phyloP scores from a whole-genome alignment of 2,113 vertebrate genomes.

The Sylvia atricapilla region DNA sequence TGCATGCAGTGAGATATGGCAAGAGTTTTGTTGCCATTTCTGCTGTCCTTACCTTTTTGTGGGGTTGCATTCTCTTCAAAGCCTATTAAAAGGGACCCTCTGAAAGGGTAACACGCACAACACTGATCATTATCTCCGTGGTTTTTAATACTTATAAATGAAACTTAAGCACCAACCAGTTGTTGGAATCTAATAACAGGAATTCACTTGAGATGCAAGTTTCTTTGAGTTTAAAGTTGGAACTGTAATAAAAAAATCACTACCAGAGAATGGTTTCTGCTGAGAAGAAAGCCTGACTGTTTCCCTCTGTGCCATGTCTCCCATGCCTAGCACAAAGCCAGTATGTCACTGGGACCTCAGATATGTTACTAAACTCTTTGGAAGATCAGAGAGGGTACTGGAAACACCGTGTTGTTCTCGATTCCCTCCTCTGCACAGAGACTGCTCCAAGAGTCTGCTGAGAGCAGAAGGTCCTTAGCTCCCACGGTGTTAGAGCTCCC shows the following conservation, averaged over 20 bases:
- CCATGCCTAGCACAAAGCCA: background rate
- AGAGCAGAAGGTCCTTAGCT: background rate
- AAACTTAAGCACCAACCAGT: background rate
- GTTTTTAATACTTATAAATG: background rate
- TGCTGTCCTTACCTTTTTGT: background rate
- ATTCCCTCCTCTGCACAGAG: background rate
- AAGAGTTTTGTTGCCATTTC: background rate
- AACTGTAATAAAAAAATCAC: background rate
- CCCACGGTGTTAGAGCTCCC: background rate
- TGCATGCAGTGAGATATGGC: background rate
- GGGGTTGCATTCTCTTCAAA: background rate
- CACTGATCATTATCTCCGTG: background rate
- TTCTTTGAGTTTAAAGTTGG: background rate
- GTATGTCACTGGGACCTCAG: accelerated
- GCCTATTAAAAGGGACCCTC: background rate
- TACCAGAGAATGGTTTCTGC: background rate
- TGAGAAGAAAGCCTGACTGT: background rate
- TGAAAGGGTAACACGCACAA: background rate
- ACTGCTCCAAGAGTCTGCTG: background rate
- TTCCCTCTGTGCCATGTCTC: background rate
- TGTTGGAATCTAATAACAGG: background rate
- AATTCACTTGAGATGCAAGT: background rate
- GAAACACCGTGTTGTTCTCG: background rate
- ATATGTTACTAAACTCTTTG: background rate
- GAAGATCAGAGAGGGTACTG: background rate